Percentiles rank a stretch among this genome's conserved stretches.
Conservation (phyloP, 1,140 invertebrate genomes). For the Formica selysi region DNA sequence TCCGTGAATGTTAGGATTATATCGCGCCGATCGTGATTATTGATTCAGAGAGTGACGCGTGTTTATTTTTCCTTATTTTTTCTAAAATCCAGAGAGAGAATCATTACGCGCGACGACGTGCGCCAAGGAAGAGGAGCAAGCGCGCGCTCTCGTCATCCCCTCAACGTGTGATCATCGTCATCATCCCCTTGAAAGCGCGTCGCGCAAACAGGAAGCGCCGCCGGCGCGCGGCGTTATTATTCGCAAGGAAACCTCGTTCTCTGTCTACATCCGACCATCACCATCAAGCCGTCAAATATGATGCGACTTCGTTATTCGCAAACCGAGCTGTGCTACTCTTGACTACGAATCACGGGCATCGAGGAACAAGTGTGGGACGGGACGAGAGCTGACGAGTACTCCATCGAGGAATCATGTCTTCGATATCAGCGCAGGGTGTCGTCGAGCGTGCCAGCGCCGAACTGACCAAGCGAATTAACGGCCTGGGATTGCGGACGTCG, state of each 20-base stretch:
- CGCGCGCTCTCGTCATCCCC: not conserved
- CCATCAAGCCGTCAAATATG: slow-evolving; percentile 68
- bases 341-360: slow-evolving; percentile 62
- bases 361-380: slow-evolving; percentile 39
- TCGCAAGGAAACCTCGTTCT: not conserved
- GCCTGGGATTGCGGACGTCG: slow-evolving; percentile 90
- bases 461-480: slow-evolving; percentile 94
- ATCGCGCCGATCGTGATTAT: slow-evolving; percentile 39
- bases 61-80: not conserved
- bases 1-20: slow-evolving; percentile 5
- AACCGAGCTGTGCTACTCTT: slow-evolving; percentile 58
- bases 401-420: slow-evolving; percentile 83
- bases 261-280: not conserved
- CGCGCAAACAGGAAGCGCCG: not conserved
- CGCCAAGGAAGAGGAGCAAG: not conserved
- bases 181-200: slow-evolving; percentile 4
- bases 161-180: not conserved
- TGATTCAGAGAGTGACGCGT: slow-evolving; percentile 15
- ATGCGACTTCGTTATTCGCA: slow-evolving; percentile 28
- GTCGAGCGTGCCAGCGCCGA: slow-evolving; percentile 95
- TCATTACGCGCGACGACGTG: too few species aligned
- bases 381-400: slow-evolving; percentile 41
- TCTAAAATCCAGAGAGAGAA: not conserved
- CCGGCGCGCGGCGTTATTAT: slow-evolving; percentile 28
- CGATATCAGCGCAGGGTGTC: slow-evolving; percentile 92